Conservation (phyloP, 2,888 invertebrate genomes). For the Drosophila mettleri region DNA sequence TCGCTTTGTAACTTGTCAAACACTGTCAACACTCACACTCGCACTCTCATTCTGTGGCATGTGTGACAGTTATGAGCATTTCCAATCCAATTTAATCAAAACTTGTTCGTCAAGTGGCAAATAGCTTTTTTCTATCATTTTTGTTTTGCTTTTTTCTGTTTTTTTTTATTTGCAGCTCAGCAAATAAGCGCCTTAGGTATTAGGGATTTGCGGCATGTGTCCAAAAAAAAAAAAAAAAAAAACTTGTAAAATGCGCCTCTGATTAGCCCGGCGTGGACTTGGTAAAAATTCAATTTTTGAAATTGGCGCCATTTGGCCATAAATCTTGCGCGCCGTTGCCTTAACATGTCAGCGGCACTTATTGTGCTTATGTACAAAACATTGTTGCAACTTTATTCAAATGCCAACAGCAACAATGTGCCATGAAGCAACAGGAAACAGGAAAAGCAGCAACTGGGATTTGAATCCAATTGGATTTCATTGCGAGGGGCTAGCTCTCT, state of each 20-base stretch:
- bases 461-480: constrained; percentile 17
- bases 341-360: constrained; percentile 77
- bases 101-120: constrained; percentile 53
- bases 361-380: constrained; percentile 56
- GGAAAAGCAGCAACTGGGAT: constrained; percentile 32
- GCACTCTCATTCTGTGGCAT: constrained; percentile 47
- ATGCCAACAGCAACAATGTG: constrained; percentile 40
- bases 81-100: constrained; percentile 76
- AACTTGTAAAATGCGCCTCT: constrained; percentile 52
- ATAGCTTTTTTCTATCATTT: constrained; percentile 26
- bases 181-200: constrained; percentile 76
- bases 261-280: constrained; percentile 63
- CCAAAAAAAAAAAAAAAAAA: constrained; percentile 30
- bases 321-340: constrained; percentile 65
- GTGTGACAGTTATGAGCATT: constrained; percentile 80
- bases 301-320: constrained; percentile 60
- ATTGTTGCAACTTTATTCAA: constrained; percentile 68
- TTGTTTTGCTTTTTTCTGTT: neutral
- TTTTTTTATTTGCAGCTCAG: constrained; percentile 22
- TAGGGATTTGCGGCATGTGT: constrained; percentile 69
- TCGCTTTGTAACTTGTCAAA: constrained; percentile 5
- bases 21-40: constrained; percentile 36
- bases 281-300: constrained; percentile 75
- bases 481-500: constrained; percentile 18
- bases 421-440: constrained; percentile 70